Conservation (phyloP, 2,797 vertebrate genomes). For the Holocentrus rufus region DNA sequence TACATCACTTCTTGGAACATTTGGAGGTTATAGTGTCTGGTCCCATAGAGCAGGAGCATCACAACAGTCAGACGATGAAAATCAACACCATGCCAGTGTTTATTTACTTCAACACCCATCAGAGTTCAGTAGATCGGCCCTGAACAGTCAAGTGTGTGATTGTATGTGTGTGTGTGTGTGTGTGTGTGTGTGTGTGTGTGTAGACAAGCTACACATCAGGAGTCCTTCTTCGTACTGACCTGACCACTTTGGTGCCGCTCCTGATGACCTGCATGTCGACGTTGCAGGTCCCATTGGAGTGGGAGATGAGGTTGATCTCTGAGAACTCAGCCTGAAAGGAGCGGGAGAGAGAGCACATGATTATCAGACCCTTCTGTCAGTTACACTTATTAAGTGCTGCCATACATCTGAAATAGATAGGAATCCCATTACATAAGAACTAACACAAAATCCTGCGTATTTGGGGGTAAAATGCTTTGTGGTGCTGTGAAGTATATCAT, state of each 20-base stretch:
- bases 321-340: conserved; percentile 92
- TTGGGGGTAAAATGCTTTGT: background rate
- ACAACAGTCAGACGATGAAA: background rate
- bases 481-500: background rate
- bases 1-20: conserved; percentile 24
- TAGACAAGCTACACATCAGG: background rate
- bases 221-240: conserved; percentile 79
- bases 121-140: too few relatives aligned
- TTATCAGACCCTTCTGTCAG: background rate
- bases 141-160: background rate
- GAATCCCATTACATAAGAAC: conserved; percentile 1
- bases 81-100: too few relatives aligned
- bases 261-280: conserved; percentile 95
- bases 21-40: conserved; percentile 7
- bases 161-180: background rate
- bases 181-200: background rate
- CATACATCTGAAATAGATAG: background rate
- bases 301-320: conserved; percentile 93
- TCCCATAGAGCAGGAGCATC: background rate
- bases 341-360: conserved; percentile 35
- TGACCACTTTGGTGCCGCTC: conserved; percentile 90
- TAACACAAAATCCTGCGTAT: background rate
- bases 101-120: too few relatives aligned
- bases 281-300: conserved; percentile 92
- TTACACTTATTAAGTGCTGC: background rate